Conservation (phyloP, 2,113 vertebrate genomes). For the Lonchura striata region DNA sequence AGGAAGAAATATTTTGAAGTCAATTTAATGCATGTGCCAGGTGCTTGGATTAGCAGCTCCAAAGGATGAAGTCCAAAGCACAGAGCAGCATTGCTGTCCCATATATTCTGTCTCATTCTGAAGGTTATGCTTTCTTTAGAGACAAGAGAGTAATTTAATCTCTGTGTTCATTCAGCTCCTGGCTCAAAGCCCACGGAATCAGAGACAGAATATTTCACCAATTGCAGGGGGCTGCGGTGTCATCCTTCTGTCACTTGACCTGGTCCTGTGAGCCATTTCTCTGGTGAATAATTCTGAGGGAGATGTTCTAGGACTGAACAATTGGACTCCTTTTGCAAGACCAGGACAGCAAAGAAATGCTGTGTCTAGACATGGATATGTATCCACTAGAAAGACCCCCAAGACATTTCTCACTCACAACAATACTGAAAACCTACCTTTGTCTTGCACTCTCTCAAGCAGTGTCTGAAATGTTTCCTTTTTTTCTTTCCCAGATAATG, state of each 20-base stretch:
- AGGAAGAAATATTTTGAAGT: constrained; percentile 53
- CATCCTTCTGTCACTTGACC: neutral
- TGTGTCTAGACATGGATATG: neutral
- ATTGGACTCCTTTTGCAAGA: neutral
- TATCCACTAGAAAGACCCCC: neutral
- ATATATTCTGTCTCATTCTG: constrained; percentile 9
- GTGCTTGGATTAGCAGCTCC: constrained; percentile 32
- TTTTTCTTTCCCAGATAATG: neutral
- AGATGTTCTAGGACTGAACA: neutral
- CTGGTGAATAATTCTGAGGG: neutral
- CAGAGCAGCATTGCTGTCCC: neutral
- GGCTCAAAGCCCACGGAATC: neutral
- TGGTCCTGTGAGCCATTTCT: neutral
- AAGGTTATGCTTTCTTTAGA: constrained; percentile 34
- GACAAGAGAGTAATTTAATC: constrained; percentile 11
- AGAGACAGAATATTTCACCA: neutral
- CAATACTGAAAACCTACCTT: neutral
- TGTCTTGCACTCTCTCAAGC: neutral
- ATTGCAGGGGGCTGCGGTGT: neutral
- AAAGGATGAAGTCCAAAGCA: constrained; percentile 40
- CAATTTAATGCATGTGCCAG: constrained; percentile 56
- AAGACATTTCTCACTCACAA: neutral
- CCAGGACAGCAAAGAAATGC: neutral
- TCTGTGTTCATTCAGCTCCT: constrained; percentile 4
- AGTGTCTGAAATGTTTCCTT: neutral